Evolutionary conservation across 2,888 invertebrate species (phyloP).

Genomic region (Leptinotarsa haldemani): DNA sequence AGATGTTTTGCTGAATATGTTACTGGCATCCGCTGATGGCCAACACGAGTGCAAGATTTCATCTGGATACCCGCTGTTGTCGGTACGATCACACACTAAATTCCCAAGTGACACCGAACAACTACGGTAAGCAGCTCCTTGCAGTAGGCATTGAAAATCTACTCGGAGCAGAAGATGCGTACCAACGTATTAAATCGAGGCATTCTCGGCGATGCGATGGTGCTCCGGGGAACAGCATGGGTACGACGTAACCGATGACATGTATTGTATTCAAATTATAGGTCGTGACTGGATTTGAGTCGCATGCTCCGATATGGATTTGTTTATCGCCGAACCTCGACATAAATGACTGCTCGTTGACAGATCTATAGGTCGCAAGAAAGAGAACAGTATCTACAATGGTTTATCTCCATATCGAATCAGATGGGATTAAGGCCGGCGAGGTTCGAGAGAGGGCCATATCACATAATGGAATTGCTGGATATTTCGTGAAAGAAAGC

Average conservation of each 20-base stretch:
- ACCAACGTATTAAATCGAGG: conserved; percentile 36
- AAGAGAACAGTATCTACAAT: conserved; percentile 57
- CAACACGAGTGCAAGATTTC: conserved; percentile 18
- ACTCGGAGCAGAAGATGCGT: conserved; percentile 36
- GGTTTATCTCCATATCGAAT: conserved; percentile 56
- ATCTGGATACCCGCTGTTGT: conserved; percentile 21
- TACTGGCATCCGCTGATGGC: conserved; percentile 9
- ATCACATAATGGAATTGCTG: not conserved
- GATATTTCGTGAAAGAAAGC: not conserved
- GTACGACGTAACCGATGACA: conserved; percentile 52
- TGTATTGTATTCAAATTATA: conserved; percentile 67
- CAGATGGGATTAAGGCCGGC: conserved; percentile 37
- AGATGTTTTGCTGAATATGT: conserved; percentile 21
- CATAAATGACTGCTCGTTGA: conserved; percentile 65
- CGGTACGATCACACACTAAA: conserved; percentile 41
- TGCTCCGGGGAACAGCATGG: conserved; percentile 39
- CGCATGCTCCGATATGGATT: conserved; percentile 65
- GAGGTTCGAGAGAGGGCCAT: not conserved
- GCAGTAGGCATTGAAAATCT: conserved; percentile 41
- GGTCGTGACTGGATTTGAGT: conserved; percentile 62
- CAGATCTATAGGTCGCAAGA: conserved; percentile 63
- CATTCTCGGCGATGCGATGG: conserved; percentile 17
- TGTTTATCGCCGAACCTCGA: conserved; percentile 63
- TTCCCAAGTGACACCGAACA: conserved; percentile 41
- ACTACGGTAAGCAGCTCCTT: conserved; percentile 40